These are phyloP conservation scores for Macheiramphus alcinus DNA, from an alignment of 2,113 vertebrate genomes.

Conservation along the genomic window DNA sequence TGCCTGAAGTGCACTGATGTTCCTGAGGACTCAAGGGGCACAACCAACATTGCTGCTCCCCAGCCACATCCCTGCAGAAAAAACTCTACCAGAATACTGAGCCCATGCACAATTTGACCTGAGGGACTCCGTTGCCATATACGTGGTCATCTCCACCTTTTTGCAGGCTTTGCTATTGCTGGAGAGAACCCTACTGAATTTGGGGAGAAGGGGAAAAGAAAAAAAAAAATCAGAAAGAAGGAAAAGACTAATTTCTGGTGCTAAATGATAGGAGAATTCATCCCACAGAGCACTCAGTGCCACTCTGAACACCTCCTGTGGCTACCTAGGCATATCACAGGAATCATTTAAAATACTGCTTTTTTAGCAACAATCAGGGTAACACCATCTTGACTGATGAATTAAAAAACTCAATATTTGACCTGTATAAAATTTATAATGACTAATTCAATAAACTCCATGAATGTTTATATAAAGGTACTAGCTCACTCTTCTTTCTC, in stretches of 20 bases:
- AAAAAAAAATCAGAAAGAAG: neutral
- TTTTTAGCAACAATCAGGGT: neutral
- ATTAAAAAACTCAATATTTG: neutral
- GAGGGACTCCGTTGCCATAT: neutral
- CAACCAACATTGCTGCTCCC: neutral
- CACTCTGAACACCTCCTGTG: neutral
- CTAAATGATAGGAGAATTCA: neutral
- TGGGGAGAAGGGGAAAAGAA: no score
- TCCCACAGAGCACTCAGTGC: neutral
- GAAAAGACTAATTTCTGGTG: neutral
- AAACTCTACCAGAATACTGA: neutral
- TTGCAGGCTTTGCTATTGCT: neutral
- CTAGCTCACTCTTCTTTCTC: neutral
- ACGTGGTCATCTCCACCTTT: neutral
- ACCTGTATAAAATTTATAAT: neutral
- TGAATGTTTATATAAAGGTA: neutral
- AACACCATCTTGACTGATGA: neutral
- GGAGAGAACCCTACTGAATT: neutral
- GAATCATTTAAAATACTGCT: neutral
- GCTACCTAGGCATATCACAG: neutral
- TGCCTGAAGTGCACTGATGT: neutral
- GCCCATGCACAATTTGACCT: neutral
- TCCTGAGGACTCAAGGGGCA: fast-evolving
- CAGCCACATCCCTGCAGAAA: neutral
- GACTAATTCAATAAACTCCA: neutral